Evolutionary conservation across 2,888 invertebrate species (phyloP), one percentile per base, ranked within the genome.

Genomic region (Aporophyla nigra): DNA sequence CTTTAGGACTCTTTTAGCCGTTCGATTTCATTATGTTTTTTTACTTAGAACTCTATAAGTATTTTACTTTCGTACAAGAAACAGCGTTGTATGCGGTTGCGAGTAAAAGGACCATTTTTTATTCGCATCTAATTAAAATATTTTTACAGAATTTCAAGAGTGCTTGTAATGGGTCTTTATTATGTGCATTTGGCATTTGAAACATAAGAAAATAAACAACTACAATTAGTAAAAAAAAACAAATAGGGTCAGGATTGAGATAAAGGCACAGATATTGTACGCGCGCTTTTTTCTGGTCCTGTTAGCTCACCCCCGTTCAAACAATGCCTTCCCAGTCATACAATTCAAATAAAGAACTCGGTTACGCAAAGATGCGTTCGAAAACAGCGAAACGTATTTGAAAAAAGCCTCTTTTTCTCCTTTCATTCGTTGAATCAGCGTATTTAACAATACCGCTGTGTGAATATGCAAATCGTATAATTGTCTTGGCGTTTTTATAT

Each of bases 401-500:
- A 89, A 88, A 89, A 85, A 76, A 62, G 21, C 84, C 87, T 88
- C 87, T 91, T 91, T 90, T 76, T 87, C 83, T 91, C 88, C 91
- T 92, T 93, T 93, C 93, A 93, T 93, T 92, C 89, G 83, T 89
- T 91, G 89, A 91, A 90, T 91, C 90, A 90, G 91, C 90, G 88
- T 90, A 91, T 90, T 90, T 89, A 87, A 91, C 91, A 87, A 88
- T 90, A 75, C 89, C 86, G 83, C 84, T 91, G 91, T 91, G 93
- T 94, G 93, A 93, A 93, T 96, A 96, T 96, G 96, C 96, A 96
- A 95, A 96, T 96, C 89, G 87, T 92, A 91, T 95, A 93, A 95
- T 95, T 95, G 95, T 95, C 89, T 91, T 88, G 88, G 84, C 87
- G 91, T 93, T 93, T 93, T 91, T 87, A 81, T 85, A 86, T 83